Percentiles rank a stretch among this genome's conserved stretches.
phyloP scores from a whole-genome alignment of 1,140 invertebrate species.

The Camponotus vicinus region DNA sequence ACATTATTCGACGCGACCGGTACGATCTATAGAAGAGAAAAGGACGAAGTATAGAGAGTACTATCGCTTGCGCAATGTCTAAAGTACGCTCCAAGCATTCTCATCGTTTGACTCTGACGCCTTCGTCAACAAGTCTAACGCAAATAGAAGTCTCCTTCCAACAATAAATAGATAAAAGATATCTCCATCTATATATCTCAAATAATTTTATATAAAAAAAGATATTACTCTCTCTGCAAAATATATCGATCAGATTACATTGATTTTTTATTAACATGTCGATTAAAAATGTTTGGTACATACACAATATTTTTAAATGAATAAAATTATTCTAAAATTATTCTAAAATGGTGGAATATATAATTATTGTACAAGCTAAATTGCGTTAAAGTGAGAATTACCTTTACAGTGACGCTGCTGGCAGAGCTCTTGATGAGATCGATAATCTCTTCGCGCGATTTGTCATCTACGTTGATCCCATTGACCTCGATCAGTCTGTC shows the following conservation, averaged over 20 bases:
- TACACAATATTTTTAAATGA: too few relatives aligned
- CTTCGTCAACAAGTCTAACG: background rate
- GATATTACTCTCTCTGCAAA: too few relatives aligned
- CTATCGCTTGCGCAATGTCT: conserved; percentile 27
- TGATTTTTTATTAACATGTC: background rate
- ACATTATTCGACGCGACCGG: conserved; percentile 1
- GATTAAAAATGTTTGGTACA: background rate
- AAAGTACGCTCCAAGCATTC: conserved; percentile 27
- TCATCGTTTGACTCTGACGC: background rate
- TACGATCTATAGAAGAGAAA: conserved; percentile 31
- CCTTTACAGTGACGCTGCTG: conserved; percentile 94
- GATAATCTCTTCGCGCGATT: conserved; percentile 96
- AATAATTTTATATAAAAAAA: background rate
- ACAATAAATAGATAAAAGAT: background rate
- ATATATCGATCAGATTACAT: background rate
- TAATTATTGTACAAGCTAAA: background rate
- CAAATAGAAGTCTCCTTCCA: background rate
- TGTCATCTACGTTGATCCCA: conserved; percentile 93
- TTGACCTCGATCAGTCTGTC: conserved; percentile 97
- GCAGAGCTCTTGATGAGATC: conserved; percentile 96
- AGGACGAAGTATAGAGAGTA: conserved; percentile 11
- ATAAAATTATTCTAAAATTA: background rate
- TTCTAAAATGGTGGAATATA: background rate
- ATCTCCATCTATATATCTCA: background rate
- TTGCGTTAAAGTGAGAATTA: conserved; percentile 79